Evolutionary conservation across 2,113 vertebrate genomes (phyloP).

Genomic region (Pteropus alecto): DNA sequence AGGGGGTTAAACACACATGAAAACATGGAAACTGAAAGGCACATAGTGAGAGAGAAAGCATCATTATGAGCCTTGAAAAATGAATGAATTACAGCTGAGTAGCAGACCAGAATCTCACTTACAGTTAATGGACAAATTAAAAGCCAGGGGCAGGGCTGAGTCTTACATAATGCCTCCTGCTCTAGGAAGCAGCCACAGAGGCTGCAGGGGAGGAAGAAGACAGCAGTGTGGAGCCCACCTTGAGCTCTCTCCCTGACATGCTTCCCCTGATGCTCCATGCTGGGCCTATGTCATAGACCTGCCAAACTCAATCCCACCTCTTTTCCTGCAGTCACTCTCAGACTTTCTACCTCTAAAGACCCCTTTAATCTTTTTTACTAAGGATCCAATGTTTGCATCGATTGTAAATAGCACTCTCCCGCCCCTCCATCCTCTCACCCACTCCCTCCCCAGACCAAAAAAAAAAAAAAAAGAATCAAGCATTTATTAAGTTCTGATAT

Average conservation of each 20-base stretch:
- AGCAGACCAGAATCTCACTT: slow-evolving; percentile 35
- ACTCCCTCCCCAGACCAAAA: background rate
- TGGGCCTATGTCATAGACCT: background rate
- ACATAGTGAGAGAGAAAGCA: background rate
- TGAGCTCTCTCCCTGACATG: background rate
- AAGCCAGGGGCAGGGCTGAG: background rate
- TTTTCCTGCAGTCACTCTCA: background rate
- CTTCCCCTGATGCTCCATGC: background rate
- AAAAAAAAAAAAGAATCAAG: background rate
- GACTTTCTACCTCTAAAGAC: background rate
- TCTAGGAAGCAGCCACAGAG: background rate
- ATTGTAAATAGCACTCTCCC: background rate
- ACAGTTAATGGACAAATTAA: slow-evolving; percentile 45
- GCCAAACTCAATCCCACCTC: background rate
- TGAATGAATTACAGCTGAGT: slow-evolving; percentile 37
- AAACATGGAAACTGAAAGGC: background rate
- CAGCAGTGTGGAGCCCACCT: background rate
- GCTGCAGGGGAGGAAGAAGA: background rate
- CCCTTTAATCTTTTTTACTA: background rate
- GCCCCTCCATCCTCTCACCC: background rate
- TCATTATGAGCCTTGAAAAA: slow-evolving; percentile 7
- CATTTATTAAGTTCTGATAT: background rate
- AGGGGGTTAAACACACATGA: background rate
- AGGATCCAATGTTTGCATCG: background rate
- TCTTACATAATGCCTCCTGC: background rate